A percentile compares a stretch with the other conserved stretches of the same genome.
These are phyloP conservation scores for Morphnarchus princeps DNA, from an alignment of 2,113 vertebrate genomes.

Conservation along the genomic window DNA sequence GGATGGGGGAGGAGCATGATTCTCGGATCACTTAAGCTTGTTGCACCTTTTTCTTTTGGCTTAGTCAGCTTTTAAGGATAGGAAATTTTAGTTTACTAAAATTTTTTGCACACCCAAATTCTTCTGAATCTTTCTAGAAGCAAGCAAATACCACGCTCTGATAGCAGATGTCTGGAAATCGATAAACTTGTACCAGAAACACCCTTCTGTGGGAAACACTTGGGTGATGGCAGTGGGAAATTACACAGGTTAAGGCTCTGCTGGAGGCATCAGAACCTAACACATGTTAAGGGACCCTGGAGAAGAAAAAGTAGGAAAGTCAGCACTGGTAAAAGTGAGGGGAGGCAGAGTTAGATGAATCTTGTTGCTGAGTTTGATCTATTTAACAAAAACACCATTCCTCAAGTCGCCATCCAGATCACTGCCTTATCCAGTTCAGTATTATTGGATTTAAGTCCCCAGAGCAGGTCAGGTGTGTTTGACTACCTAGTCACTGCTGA, in stretches of 20 bases:
- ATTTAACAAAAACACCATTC: neutral
- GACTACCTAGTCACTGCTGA: neutral
- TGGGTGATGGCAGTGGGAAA: neutral
- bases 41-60: neutral
- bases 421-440: neutral
- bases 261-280: neutral
- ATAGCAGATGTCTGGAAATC: neutral
- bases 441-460: neutral
- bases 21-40: neutral
- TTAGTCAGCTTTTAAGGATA: neutral
- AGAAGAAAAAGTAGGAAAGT: neutral
- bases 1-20: neutral
- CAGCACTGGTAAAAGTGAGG: neutral
- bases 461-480: neutral
- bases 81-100: neutral
- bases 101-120: neutral
- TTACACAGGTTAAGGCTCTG: neutral
- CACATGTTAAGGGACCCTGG: neutral
- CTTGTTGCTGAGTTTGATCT: neutral
- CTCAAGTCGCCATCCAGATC: neutral
- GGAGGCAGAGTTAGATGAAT: neutral
- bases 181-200: neutral
- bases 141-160: neutral
- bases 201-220: neutral
- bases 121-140: neutral